phyloP scores from a whole-genome alignment of 1,140 invertebrate genomes.

The Scaptomyza hsui region DNA sequence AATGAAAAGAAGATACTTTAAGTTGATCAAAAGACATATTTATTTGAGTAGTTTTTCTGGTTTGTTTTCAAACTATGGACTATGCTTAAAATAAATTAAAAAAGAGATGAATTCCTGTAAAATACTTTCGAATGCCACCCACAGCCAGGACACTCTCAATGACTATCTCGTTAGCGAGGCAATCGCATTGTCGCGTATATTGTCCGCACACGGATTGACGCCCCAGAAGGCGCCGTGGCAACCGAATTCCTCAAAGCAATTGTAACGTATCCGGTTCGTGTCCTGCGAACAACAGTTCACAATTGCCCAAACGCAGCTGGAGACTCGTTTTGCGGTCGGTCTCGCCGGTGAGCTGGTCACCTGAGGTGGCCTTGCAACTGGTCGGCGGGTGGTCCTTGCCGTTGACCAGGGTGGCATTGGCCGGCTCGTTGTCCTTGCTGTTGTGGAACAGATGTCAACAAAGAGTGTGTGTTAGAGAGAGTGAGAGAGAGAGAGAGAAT shows the following conservation, averaged over 20 bases:
- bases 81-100: conserved; percentile 30
- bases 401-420: not conserved
- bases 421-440: not conserved
- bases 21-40: conserved; percentile 3
- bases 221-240: conserved; percentile 88
- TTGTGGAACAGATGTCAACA: not conserved
- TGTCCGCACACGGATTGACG: conserved; percentile 86
- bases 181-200: conserved; percentile 81
- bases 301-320: conserved; percentile 88
- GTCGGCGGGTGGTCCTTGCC: not conserved
- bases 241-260: conserved; percentile 88
- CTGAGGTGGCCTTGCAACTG: not conserved
- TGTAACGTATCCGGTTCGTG: conserved; percentile 83
- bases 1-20: not conserved
- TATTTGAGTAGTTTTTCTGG: conserved; percentile 4
- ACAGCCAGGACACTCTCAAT: not conserved
- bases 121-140: not conserved
- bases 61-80: not conserved
- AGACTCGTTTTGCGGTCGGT: conserved; percentile 75
- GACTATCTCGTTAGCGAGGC: conserved; percentile 22
- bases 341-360: conserved; percentile 66
- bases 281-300: conserved; percentile 87
- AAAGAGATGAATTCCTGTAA: conserved; percentile 15
- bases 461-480: conserved; percentile 15
- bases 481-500: conserved; percentile 14